phyloP scores from a whole-genome alignment of 2,888 invertebrate genomes.

The Epicampocera succincta region DNA sequence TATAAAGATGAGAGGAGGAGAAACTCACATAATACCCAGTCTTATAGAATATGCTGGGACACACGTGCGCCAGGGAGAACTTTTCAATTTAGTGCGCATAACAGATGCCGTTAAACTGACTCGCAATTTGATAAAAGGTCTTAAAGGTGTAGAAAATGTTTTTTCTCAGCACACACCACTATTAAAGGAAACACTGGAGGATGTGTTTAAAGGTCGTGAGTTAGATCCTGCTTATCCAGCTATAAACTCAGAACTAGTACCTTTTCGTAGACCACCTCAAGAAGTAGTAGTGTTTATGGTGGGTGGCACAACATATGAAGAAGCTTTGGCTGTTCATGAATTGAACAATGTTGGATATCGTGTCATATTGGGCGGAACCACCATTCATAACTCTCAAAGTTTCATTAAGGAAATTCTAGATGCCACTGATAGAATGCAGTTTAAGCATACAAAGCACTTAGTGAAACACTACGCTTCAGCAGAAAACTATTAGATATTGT shows the following conservation, averaged over 20 bases:
- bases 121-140: slow-evolving; percentile 83
- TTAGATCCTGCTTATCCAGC: slow-evolving; percentile 93
- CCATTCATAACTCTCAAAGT: slow-evolving; percentile 92
- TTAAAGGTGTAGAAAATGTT: slow-evolving; percentile 98
- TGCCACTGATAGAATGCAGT: slow-evolving; percentile 86
- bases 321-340: slow-evolving; percentile 92
- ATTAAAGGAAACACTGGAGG: slow-evolving; percentile 93
- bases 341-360: slow-evolving; percentile 88
- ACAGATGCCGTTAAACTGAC: slow-evolving; percentile 94
- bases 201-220: slow-evolving; percentile 94
- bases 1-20: slow-evolving; percentile 87
- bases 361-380: slow-evolving; percentile 94
- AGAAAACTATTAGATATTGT: slow-evolving; percentile 76
- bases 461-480: slow-evolving; percentile 86
- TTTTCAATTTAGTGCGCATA: slow-evolving; percentile 94
- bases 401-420: slow-evolving; percentile 89
- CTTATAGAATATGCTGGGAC: slow-evolving; percentile 93
- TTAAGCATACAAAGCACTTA: slow-evolving; percentile 87
- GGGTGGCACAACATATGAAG: slow-evolving; percentile 98
- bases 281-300: slow-evolving; percentile 98
- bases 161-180: slow-evolving; percentile 99
- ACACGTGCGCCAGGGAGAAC: slow-evolving; percentile 90
- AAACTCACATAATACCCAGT: slow-evolving; percentile 85
- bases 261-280: slow-evolving; percentile 87
- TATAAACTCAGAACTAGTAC: slow-evolving; percentile 85